A percentile compares a stretch with the other conserved stretches of the same genome.
phyloP scores from a whole-genome alignment of 1,140 invertebrate genomes.

The Oreohelix idahoensis region DNA sequence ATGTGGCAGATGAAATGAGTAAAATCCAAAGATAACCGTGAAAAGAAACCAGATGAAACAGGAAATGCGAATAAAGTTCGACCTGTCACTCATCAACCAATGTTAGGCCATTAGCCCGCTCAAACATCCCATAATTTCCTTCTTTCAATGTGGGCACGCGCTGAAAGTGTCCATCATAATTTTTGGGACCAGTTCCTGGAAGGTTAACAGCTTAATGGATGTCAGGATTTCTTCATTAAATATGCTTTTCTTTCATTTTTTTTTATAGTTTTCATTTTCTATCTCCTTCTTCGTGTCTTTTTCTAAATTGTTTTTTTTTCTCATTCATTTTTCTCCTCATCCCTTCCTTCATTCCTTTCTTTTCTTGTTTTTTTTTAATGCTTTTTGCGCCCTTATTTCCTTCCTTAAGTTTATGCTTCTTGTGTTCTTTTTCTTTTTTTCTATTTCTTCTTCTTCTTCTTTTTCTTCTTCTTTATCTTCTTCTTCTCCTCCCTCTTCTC shows the following conservation, averaged over 20 bases:
- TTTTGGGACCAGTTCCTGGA: neutral
- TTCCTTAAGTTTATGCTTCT: neutral
- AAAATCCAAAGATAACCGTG: neutral
- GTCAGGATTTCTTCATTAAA: neutral
- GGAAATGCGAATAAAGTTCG: neutral
- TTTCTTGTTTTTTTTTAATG: neutral
- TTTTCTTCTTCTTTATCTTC: neutral
- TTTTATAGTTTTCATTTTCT: conserved; percentile 1
- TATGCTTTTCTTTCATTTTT: neutral
- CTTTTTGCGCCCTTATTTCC: neutral
- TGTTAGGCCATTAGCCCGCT: neutral
- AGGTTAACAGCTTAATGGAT: neutral
- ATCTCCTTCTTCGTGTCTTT: neutral
- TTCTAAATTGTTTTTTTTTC: neutral
- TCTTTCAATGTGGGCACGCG: neutral
- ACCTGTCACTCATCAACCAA: neutral
- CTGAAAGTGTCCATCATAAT: conserved; percentile 1
- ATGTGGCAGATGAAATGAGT: neutral
- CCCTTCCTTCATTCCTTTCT: neutral
- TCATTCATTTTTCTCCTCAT: neutral
- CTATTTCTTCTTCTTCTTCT: neutral
- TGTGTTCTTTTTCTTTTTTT: neutral
- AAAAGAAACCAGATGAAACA: neutral
- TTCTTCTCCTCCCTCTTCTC: neutral
- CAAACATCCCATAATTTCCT: neutral